These are phyloP conservation scores for Xiphophorus birchmanni DNA, from an alignment of 2,797 vertebrate genomes.

Conservation along the genomic window DNA sequence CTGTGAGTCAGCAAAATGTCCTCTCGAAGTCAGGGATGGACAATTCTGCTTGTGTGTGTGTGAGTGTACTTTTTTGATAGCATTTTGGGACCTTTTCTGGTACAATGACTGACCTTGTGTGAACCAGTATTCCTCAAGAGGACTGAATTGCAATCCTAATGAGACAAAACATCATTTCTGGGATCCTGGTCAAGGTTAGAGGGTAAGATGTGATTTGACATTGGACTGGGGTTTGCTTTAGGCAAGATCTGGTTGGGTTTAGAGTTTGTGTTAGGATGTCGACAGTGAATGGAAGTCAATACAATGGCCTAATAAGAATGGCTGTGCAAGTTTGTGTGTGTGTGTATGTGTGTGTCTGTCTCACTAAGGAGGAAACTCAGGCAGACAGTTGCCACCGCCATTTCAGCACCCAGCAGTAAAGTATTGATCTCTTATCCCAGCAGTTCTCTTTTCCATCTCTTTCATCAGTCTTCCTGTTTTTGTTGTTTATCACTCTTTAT, in stretches of 20 bases:
- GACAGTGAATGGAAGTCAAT: slow-evolving; percentile 4
- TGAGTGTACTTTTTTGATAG: neutral
- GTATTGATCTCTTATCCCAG: slow-evolving; percentile 73
- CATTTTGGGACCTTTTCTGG: neutral
- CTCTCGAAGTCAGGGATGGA: neutral
- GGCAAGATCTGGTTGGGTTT: slow-evolving; percentile 3
- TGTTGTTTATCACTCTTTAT: slow-evolving; percentile 23
- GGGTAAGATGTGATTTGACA: neutral
- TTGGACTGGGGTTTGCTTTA: slow-evolving; percentile 5
- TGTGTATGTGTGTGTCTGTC: slow-evolving; percentile 22
- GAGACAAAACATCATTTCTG: neutral
- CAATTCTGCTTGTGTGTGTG: neutral
- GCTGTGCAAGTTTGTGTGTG: neutral
- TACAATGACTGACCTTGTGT: neutral
- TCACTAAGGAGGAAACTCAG: slow-evolving; percentile 61
- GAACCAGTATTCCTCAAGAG: neutral
- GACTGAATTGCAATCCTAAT: neutral
- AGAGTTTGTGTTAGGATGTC: neutral
- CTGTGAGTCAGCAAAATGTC: slow-evolving; percentile 5
- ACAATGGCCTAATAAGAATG: slow-evolving; percentile 6
- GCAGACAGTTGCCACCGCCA: slow-evolving; percentile 73
- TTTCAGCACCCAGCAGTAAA: slow-evolving; percentile 65
- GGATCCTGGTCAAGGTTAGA: neutral
- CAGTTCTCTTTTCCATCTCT: slow-evolving; percentile 49
- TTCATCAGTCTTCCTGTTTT: slow-evolving; percentile 38